phyloP scores from a whole-genome alignment of 2,888 invertebrate genomes.

The Boloria selene region DNA sequence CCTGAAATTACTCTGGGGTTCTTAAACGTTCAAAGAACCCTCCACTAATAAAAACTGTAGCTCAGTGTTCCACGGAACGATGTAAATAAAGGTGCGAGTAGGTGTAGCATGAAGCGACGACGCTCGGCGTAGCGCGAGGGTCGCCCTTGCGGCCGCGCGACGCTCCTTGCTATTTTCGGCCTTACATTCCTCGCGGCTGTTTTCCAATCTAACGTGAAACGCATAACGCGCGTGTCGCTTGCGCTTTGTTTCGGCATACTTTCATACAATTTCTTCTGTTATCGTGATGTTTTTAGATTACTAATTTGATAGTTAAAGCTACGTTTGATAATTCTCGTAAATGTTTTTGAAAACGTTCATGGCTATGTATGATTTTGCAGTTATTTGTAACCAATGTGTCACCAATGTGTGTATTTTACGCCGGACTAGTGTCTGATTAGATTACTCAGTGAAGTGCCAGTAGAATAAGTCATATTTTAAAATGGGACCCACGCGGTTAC shows the following conservation, averaged over 20 bases:
- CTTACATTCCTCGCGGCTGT: slow-evolving; percentile 79
- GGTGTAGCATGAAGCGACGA: slow-evolving; percentile 46
- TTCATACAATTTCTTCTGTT: slow-evolving; percentile 19
- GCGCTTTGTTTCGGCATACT: slow-evolving; percentile 49
- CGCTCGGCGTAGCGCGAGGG: slow-evolving; percentile 63
- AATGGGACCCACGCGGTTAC: slow-evolving; percentile 75
- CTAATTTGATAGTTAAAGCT: slow-evolving; percentile 1
- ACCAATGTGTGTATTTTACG: slow-evolving; percentile 52
- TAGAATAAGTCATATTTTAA: slow-evolving; percentile 24
- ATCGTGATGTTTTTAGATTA: slow-evolving; percentile 16
- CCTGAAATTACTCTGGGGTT: slow-evolving; percentile 53
- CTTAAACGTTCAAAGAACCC: slow-evolving; percentile 54
- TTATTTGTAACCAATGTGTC: slow-evolving; percentile 54
- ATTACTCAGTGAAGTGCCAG: slow-evolving; percentile 47
- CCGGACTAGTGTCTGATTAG: slow-evolving; percentile 61
- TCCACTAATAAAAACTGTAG: slow-evolving; percentile 59
- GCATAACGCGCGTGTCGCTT: slow-evolving; percentile 74
- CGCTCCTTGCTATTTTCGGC: slow-evolving; percentile 80
- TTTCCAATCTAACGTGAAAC: slow-evolving; percentile 81
- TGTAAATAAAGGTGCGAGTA: slow-evolving; percentile 75
- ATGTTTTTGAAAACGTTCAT: slow-evolving; percentile 35
- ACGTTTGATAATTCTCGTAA: slow-evolving; percentile 27
- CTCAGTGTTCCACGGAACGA: slow-evolving; percentile 62
- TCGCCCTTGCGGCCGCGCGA: slow-evolving; percentile 71
- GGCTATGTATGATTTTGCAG: slow-evolving; percentile 54